phyloP scores from a whole-genome alignment of 2,797 vertebrate species.

The Myripristis jacobus region DNA sequence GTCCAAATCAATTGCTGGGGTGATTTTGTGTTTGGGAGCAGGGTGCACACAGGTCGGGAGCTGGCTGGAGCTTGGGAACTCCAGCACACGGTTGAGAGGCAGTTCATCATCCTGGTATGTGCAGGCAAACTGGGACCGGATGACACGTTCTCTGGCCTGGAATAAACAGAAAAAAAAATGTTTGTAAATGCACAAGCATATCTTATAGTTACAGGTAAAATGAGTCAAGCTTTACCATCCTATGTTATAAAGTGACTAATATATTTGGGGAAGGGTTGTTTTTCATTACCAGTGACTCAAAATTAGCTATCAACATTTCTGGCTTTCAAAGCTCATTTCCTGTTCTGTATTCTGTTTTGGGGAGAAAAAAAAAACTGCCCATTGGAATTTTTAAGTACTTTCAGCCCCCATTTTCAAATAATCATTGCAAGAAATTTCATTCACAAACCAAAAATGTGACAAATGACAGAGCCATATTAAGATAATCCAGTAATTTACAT shows the following conservation, averaged over 20 bases:
- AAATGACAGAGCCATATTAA: too few relatives aligned
- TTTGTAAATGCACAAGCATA: background rate
- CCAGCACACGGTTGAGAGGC: constrained; percentile 77
- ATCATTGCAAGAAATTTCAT: too few relatives aligned
- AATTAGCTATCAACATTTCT: background rate
- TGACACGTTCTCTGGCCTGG: constrained; percentile 82
- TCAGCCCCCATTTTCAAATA: too few relatives aligned
- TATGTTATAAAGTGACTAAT: too few relatives aligned
- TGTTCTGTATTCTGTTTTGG: too few relatives aligned
- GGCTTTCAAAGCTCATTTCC: constrained; percentile 4
- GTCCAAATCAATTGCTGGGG: constrained; percentile 9
- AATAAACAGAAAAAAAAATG: constrained; percentile 21
- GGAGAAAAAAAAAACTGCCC: too few relatives aligned
- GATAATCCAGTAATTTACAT: too few relatives aligned
- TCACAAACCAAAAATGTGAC: too few relatives aligned
- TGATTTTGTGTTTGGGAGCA: constrained; percentile 66
- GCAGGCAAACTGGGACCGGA: constrained; percentile 96
- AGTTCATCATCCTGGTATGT: constrained; percentile 89
- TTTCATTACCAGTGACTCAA: constrained; percentile 19
- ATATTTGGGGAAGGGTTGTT: background rate
- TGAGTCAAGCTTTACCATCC: too few relatives aligned
- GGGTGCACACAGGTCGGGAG: constrained; percentile 76
- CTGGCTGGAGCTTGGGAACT: constrained; percentile 79
- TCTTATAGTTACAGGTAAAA: background rate
- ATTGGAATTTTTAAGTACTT: too few relatives aligned